Conservation (phyloP, 1,140 invertebrate species). For the Zaprionus gabonicus region DNA sequence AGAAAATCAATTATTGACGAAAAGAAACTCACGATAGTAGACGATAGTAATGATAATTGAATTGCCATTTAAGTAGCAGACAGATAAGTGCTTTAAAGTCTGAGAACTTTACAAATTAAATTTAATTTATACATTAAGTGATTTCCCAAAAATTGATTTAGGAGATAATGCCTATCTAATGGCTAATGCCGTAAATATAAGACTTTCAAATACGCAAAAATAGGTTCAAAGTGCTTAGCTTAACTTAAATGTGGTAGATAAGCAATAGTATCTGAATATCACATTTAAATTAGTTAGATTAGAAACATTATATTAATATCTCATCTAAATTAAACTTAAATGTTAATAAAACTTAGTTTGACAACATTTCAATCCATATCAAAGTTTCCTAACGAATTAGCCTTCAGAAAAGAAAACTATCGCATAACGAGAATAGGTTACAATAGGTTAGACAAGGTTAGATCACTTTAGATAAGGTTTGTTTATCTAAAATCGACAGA, state of each 20-base stretch:
- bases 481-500: background rate
- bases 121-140: no score
- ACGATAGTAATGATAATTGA: background rate
- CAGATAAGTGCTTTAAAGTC: background rate
- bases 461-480: background rate
- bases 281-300: background rate
- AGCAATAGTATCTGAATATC: no score
- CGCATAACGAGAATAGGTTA: background rate
- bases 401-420: no score
- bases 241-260: background rate
- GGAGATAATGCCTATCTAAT: no score
- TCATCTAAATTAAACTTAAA: no score
- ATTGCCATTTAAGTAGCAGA: background rate
- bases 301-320: background rate
- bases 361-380: no score
- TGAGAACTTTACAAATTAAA: background rate
- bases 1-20: slow-evolving; percentile 4
- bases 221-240: background rate
- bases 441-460: background rate
- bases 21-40: background rate
- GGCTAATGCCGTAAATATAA: no score
- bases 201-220: background rate
- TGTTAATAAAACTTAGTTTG: no score
- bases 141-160: no score
- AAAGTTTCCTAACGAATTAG: no score